Evolutionary conservation across 2,113 vertebrate species (phyloP), one percentile per base, ranked within the genome.

Genomic region (Callithrix jacchus): DNA sequence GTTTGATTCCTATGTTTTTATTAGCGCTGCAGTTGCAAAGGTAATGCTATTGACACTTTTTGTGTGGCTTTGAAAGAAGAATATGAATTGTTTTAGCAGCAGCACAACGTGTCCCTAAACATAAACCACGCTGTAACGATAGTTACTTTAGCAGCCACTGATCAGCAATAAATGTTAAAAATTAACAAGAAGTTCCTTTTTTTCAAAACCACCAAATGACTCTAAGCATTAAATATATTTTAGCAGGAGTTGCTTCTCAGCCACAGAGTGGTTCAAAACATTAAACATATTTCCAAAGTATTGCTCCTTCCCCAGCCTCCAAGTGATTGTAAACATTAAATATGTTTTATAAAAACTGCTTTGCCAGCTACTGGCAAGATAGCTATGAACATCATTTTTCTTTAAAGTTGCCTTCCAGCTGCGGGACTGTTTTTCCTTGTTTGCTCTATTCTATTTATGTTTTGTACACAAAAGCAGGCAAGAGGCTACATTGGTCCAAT

Each of bases 131-230:
- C 84, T 32, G 17, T 88, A 87, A 8, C 91, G 93, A 96, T 97
- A 71, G 49, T 52, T 86, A 12, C 74, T 96, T 97, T 92, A 98
- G 82, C 71, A 95, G 95, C 49, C 98, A 85, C 97, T 87, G 83
- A 97, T 97, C 95, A 98, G 82, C 89, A 95, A 49, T 98, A 98
- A 98, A 97, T 97, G 96, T 98, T 97, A 98, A 98, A 98, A 98
- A 98, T 98, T 98, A 98, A 96, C 82, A 98, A 97, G 95, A 97
- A 97, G 49, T 97, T 98, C 42, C 21, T 92, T 95, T 98, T 94
- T 92, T 93, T 90, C 52, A 71, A 92, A 97, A 94, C 71, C 89
- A 58, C 85, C 95, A 95, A 98, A 98, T 96, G 58, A 89, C 94
- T 98, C 52, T 97, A 95, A 98, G 90, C 88, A 95, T 98, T 98